phyloP scores from a whole-genome alignment of 2,888 invertebrate species.

The Orthosia incerta region DNA sequence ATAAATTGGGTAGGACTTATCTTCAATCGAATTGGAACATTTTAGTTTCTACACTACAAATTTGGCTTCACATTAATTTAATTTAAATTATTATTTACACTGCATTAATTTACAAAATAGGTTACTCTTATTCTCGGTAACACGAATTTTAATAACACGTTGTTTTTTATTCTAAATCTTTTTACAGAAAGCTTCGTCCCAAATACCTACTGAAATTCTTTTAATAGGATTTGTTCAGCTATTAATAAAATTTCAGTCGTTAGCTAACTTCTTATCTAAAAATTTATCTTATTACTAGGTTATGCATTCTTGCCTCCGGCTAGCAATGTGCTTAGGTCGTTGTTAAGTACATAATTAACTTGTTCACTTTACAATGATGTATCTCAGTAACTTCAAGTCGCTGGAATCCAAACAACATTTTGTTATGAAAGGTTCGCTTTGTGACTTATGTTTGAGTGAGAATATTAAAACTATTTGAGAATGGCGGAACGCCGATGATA shows the following conservation, averaged over 20 bases:
- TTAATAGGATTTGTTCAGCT: constrained; percentile 19
- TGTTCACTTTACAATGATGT: neutral
- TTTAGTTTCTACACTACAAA: constrained; percentile 58
- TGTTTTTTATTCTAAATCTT: constrained; percentile 39
- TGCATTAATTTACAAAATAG: constrained; percentile 65
- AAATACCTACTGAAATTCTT: constrained; percentile 41
- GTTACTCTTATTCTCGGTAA: constrained; percentile 60
- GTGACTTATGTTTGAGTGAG: neutral
- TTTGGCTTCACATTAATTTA: constrained; percentile 60
- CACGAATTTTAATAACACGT: constrained; percentile 54
- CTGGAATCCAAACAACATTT: neutral
- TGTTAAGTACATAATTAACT: neutral
- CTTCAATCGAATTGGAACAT: constrained; percentile 50
- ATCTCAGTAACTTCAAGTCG: neutral
- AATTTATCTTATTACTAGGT: constrained; percentile 40
- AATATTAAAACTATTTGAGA: constrained; percentile 6
- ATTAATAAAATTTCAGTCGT: constrained; percentile 43
- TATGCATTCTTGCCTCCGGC: constrained; percentile 40
- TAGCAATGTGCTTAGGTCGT: neutral
- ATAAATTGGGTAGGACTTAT: constrained; percentile 36
- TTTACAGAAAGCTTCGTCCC: constrained; percentile 55
- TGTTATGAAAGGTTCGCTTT: neutral
- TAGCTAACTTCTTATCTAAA: constrained; percentile 23
- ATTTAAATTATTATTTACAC: constrained; percentile 63
- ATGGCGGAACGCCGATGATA: neutral